Base-by-base conservation (phyloP, 2,888 invertebrate species). In the Heliconius hortense region DNA sequence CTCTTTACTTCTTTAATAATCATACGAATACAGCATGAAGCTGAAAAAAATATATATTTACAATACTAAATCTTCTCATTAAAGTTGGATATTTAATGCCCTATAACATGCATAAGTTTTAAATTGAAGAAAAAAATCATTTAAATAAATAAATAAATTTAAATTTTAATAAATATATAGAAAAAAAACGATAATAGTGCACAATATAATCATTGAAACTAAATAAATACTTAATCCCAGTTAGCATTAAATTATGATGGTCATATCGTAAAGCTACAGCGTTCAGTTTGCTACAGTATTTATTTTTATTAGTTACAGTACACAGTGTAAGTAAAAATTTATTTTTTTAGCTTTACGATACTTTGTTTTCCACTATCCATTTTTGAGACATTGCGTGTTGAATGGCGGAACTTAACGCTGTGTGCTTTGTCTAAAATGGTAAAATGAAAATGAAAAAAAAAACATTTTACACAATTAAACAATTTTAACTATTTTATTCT, bases 191-290 rank as follows among this genome's bases (percentile, higher is more conserved):
- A 70, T 59, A 66, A 67, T 73, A 76, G 24, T 66, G 43, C 35
- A 43, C 24, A 74, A 70, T 70, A 75, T 77, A 79, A 80, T 82
- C 81, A 83, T 81, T 81, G 81, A 83, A 86, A 86, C 84, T 85
- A 88, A 89, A 91, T 90, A 91, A 90, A 90, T 90, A 89, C 84
- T 89, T 90, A 90, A 91, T 89, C 86, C 88, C 82, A 83, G 80
- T 77, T 73, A 84, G 86, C 88, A 90, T 90, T 90, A 91, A 90
- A 90, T 91, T 90, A 90, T 90, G 87, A 87, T 82, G 85, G 87
- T 84, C 81, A 88, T 90, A 90, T 90, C 91, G 91, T 91, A 90
- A 90, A 90, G 86, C 85, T 81, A 76, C 85, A 84, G 84, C 85
- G 87, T 84, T 85, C 83, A 81, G 85, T 85, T 81, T 83, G 82